Percentiles rank a stretch among this genome's conserved stretches.
phyloP scores from a whole-genome alignment of 2,888 invertebrate genomes.

The Suillia variegata region DNA sequence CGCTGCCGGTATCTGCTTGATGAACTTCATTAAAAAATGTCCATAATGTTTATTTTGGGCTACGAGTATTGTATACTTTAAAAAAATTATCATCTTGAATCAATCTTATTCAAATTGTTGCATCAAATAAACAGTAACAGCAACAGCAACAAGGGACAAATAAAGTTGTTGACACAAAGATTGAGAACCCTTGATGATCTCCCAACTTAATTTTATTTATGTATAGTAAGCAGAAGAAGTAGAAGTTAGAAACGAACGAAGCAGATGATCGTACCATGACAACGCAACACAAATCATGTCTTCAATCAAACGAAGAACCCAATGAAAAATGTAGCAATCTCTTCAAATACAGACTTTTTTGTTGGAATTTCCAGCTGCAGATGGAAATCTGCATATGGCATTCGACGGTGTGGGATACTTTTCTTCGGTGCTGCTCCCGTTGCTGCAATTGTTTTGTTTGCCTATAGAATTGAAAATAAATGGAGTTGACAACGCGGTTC shows the following conservation, averaged over 20 bases:
- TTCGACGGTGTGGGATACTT: too few relatives aligned
- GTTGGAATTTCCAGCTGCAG: too few relatives aligned
- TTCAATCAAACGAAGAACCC: not conserved
- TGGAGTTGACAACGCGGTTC: constrained; percentile 44
- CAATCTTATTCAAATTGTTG: constrained; percentile 1
- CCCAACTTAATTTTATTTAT: too few relatives aligned
- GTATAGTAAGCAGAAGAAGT: too few relatives aligned
- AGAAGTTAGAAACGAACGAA: too few relatives aligned
- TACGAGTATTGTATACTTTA: too few relatives aligned
- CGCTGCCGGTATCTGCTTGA: too few relatives aligned
- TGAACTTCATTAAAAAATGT: too few relatives aligned
- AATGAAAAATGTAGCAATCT: not conserved
- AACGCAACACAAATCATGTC: not conserved
- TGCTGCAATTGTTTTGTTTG: not conserved
- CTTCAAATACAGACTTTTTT: not conserved
- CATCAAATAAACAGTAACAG: not conserved
- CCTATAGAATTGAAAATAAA: constrained; percentile 43
- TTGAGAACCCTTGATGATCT: not conserved
- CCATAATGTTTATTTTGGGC: too few relatives aligned
- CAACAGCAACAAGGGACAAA: not conserved
- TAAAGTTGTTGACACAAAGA: constrained; percentile 5
- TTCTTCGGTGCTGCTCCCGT: not conserved
- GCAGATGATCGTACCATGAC: not conserved
- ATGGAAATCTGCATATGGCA: too few relatives aligned
- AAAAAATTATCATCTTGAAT: too few relatives aligned